Evolutionary conservation across 2,797 vertebrate genomes (phyloP).

Genomic region (Sebastes oblongus): DNA sequence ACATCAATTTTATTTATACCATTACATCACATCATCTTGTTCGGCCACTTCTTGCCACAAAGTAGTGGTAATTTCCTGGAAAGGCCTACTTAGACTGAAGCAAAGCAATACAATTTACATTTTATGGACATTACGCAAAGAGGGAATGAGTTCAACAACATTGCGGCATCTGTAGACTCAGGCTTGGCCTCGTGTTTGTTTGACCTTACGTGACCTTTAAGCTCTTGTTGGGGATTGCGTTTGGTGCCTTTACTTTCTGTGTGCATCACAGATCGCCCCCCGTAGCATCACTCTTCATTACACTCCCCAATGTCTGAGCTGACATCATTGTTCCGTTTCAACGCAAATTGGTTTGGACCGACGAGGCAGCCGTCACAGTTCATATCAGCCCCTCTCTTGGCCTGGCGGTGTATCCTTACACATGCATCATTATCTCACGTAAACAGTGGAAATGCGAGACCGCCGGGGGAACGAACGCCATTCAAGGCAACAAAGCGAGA

Average conservation of each 20-base stretch:
- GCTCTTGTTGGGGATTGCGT: neutral
- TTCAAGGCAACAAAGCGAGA: constrained; percentile 56
- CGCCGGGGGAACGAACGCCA: constrained; percentile 38
- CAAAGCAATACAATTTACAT: constrained; percentile 39
- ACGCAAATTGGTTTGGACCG: constrained; percentile 67
- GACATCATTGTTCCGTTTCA: constrained; percentile 63
- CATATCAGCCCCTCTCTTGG: constrained; percentile 53
- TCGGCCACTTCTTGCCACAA: constrained; percentile 10
- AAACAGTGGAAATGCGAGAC: constrained; percentile 75
- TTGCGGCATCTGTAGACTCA: constrained; percentile 11
- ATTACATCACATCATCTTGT: constrained; percentile 9
- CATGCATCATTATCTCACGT: constrained; percentile 76
- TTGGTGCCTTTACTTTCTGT: neutral
- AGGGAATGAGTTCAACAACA: constrained; percentile 23
- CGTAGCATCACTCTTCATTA: constrained; percentile 35
- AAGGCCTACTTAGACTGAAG: constrained; percentile 11
- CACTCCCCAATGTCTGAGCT: constrained; percentile 29
- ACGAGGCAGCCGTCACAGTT: constrained; percentile 49
- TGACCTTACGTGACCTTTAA: constrained; percentile 44
- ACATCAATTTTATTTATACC: neutral
- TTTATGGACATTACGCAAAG: constrained; percentile 33
- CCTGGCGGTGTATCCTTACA: constrained; percentile 74
- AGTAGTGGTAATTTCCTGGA: constrained; percentile 15
- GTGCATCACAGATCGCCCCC: constrained; percentile 21
- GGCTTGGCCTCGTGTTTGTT: constrained; percentile 28